Conservation (phyloP, 1,140 invertebrate species). For the Aphidius ervi region DNA sequence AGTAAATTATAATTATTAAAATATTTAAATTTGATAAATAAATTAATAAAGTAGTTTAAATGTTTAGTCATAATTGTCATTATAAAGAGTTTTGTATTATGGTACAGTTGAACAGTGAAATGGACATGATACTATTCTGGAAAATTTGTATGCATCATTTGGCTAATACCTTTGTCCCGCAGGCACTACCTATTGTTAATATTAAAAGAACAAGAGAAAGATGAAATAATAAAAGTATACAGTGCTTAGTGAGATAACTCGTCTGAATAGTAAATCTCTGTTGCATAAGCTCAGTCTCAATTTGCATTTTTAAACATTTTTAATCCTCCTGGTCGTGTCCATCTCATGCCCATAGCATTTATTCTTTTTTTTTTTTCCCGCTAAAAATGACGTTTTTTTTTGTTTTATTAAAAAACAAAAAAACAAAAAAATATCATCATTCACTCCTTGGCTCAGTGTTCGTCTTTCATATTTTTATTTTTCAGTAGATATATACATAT, state of each 20-base stretch:
- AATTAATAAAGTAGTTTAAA: too few species aligned
- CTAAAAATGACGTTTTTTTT: neutral
- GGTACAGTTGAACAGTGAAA: too few species aligned
- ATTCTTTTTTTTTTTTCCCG: neutral
- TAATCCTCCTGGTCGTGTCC: slow-evolving; percentile 14
- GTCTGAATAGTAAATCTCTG: slow-evolving; percentile 15
- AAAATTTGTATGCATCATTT: slow-evolving; percentile 4
- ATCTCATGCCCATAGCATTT: neutral
- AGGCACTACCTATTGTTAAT: neutral
- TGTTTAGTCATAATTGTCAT: neutral
- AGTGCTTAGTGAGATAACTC: neutral
- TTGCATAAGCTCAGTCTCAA: slow-evolving; percentile 12
- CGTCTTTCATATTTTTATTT: neutral
- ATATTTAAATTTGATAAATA: too few species aligned
- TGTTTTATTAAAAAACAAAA: neutral
- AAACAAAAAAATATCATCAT: neutral
- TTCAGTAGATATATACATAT: neutral
- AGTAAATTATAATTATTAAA: too few species aligned
- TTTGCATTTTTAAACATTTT: slow-evolving; percentile 26
- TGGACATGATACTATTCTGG: too few species aligned
- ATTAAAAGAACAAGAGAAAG: neutral
- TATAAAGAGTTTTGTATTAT: neutral
- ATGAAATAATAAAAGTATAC: neutral
- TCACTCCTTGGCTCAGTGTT: neutral
- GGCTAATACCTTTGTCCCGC: neutral